phyloP scores from a whole-genome alignment of 2,888 invertebrate species.

The Cheilosia pagana region DNA sequence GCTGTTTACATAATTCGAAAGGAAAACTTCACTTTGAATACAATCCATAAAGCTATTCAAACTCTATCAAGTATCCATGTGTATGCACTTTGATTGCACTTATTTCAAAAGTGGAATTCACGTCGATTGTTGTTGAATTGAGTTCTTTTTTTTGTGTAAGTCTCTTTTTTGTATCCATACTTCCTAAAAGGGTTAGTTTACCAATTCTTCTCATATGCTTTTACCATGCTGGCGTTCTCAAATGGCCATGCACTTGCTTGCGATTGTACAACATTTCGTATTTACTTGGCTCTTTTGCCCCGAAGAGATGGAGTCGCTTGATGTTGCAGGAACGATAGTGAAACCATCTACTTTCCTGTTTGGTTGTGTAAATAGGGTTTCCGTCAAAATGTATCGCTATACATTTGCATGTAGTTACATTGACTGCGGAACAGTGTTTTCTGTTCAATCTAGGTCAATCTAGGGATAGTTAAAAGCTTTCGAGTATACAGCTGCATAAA shows the following conservation, averaged over 20 bases:
- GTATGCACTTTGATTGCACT: background rate
- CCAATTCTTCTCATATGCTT: background rate
- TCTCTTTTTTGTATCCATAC: background rate
- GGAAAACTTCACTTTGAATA: background rate
- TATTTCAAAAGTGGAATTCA: too few relatives aligned
- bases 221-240: background rate
- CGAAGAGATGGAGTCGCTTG: background rate
- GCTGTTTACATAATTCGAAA: background rate
- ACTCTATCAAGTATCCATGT: background rate
- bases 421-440: too few relatives aligned
- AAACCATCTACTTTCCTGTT: too few relatives aligned
- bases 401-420: too few relatives aligned
- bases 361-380: too few relatives aligned
- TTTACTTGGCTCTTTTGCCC: slow-evolving; percentile 1
- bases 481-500: too few relatives aligned
- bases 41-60: background rate
- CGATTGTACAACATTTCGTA: background rate
- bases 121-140: too few relatives aligned
- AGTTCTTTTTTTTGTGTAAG: too few relatives aligned
- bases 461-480: too few relatives aligned
- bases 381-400: too few relatives aligned
- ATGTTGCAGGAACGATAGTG: background rate
- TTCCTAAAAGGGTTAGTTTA: background rate
- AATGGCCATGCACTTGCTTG: background rate
- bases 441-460: too few relatives aligned